Evolutionary conservation across 2,888 invertebrate genomes (phyloP), one percentile per base, ranked within the genome.

Genomic region (Piscicola geometra): DNA sequence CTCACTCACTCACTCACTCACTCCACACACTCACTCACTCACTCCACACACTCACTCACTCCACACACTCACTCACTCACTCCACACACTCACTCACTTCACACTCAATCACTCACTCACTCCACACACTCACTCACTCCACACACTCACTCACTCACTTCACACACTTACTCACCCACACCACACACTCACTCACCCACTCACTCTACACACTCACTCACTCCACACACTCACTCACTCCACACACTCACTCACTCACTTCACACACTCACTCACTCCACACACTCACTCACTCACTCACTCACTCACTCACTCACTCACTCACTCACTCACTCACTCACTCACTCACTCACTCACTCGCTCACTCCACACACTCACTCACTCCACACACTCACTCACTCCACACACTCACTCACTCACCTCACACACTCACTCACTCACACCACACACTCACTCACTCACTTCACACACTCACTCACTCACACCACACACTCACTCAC

Each of bases 81-180:
- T 78, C 77, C 78, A 77, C 77, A 77, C 78, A 77, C 77, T 78
- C 78, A 77, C 77, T 78, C 78, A 77, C 77, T 78, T n/a, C 75
- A 77, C 33, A 70, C 25, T 15, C 41, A 69, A 9, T 52, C 47
- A 33, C 33, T 15, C 1, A 66, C 68, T 28, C 33, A 68, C 68
- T 28, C n/a, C n/a, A 56, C n/a, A 56, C 12, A 5, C 60, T 18
- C 5, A 5, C 60, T 5, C 60, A 5, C n/a, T 25, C 60, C n/a
- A 5, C 60, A 5, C 60, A 5, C n/a, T 18, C 60, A 56, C 60
- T 18, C 60, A 56, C 60, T 3, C 60, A 56, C 60, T 18, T n/a
- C 60, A 21, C 60, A 56, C 60, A 56, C 60, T 18, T n/a, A 56
- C n/a, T 18, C 60, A 56, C 60, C 9, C n/a, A 56, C 60, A 56